Base-by-base conservation (phyloP, 2,888 invertebrate genomes). In the Drosophila trichaetosa region DNA sequence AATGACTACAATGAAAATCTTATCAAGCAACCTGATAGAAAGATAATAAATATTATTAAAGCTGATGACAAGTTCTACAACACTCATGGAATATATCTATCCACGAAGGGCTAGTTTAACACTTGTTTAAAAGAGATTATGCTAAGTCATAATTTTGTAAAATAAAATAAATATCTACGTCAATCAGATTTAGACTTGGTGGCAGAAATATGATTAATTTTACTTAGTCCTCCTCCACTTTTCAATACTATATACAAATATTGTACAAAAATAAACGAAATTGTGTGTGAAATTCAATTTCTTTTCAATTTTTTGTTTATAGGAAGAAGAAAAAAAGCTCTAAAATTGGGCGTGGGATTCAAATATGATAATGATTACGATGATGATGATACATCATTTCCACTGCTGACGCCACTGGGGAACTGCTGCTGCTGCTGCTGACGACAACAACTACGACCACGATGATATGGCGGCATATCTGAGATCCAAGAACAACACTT, bases 271-370 rank as follows among this genome's bases (percentile, higher is more conserved):
- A 88, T 81, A 79, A 83, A 74, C 74, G 58, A 69, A 89, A 88
- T 83, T 75, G 82, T 69, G 76, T 85, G 79, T 79, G 82, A 85
- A 87, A 85, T 79, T 87, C 60, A 69, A 73, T 63, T 80, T 82
- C 49, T 53, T 65, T 52, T 69, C 42, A 53, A 67, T 53, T 58
- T 53, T 76, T 87, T 89, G 85, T 85, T 85, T 89, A 85, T 79
- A 79, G 54, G 4, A 46, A 8, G 16, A 24, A 24, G 13, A 46
- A 63, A 36, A 63, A 85, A 85, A 85, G 78, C 80, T 72, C 60
- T 33, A 67, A 58, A 57, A 70, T 70, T 72, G 79, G 76, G 69
- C 67, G 87, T 81, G 87, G 82, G 82, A 81, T 71, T 61, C 71
- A 64, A 71, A 62, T 49, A 24, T 8, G 24, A 46, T 46, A 24